These are phyloP conservation scores for Rhea pennata DNA, from an alignment of 2,113 vertebrate genomes.

Conservation along the genomic window DNA sequence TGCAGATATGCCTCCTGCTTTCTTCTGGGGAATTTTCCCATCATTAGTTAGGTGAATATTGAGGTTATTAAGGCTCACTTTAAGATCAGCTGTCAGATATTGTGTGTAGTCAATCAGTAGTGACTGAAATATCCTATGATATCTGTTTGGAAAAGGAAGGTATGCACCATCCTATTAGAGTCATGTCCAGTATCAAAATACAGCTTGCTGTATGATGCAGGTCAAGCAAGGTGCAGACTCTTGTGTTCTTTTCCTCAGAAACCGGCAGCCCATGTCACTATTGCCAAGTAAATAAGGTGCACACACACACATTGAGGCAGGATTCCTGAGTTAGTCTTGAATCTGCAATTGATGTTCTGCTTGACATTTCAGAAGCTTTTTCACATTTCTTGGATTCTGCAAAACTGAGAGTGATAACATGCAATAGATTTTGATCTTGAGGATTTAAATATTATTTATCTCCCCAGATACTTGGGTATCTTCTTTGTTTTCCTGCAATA, in stretches of 20 bases:
- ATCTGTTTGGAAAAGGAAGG: not conserved
- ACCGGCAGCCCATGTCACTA: not conserved
- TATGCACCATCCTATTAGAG: not conserved
- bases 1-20: not conserved
- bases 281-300: rapidly evolving
- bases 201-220: not conserved
- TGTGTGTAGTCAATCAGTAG: not conserved
- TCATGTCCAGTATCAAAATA: not conserved
- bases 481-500: not conserved
- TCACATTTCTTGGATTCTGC: not conserved
- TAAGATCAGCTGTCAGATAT: not conserved
- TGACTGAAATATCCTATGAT: not conserved
- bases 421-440: not conserved
- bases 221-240: not conserved
- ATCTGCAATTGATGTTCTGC: not conserved
- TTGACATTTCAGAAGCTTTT: not conserved
- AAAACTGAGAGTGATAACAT: not conserved
- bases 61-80: not conserved
- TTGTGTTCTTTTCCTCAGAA: not conserved
- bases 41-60: not conserved
- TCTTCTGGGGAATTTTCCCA: not conserved
- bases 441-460: not conserved
- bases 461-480: not conserved
- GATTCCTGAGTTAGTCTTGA: not conserved
- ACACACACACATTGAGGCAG: not conserved